A percentile compares a stretch with the other conserved stretches of the same genome.
phyloP scores from a whole-genome alignment of 2,888 invertebrate species.

The Eutolmus rufibarbis region DNA sequence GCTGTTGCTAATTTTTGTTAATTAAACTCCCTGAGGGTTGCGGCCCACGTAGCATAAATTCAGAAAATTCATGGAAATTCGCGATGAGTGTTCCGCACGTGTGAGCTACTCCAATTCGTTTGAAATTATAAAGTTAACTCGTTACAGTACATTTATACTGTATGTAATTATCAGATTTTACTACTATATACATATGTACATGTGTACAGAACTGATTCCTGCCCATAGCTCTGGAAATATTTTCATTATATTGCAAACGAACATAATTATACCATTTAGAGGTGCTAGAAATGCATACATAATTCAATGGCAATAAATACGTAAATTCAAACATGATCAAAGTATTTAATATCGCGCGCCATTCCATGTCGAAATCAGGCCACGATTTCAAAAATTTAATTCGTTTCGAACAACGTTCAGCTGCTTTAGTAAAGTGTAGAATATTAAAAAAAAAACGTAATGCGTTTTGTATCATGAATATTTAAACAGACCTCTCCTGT shows the following conservation, averaged over 20 bases:
- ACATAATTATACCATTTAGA: not conserved
- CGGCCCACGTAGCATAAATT: not conserved
- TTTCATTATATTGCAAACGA: not conserved
- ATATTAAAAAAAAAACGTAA: not conserved
- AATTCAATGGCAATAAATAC: not conserved
- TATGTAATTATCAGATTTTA: not conserved
- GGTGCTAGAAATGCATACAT: not conserved
- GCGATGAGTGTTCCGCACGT: not conserved
- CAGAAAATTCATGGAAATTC: not conserved
- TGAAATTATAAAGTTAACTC: not conserved
- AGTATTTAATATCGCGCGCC: not conserved
- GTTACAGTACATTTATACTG: not conserved
- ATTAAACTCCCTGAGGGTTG: not conserved
- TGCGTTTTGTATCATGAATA: not conserved
- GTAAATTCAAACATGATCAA: not conserved
- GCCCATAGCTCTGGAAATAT: not conserved
- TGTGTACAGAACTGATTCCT: not conserved
- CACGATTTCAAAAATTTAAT: not conserved
- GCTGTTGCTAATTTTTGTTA: not conserved
- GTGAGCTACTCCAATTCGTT: not conserved
- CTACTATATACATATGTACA: not conserved
- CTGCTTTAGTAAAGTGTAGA: not conserved
- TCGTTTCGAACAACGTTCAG: not conserved
- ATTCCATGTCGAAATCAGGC: not conserved
- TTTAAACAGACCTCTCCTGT: not conserved